These are phyloP conservation scores for Eilema depressum DNA, from an alignment of 2,888 invertebrate species.

Conservation along the genomic window DNA sequence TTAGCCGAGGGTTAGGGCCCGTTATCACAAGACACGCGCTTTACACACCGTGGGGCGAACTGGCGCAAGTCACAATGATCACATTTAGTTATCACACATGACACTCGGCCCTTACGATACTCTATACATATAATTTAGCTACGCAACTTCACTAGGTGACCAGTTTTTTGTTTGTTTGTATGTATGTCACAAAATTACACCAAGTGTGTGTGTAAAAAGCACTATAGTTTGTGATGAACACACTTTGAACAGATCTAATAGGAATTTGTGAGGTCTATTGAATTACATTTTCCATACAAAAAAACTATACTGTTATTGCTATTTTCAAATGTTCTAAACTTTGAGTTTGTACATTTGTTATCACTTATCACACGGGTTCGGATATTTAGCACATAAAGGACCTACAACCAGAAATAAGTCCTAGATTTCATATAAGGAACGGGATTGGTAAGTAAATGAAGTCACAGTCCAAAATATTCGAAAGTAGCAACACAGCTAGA, in stretches of 20 bases:
- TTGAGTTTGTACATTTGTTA: no score
- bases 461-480: neutral
- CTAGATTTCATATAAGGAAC: no score
- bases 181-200: neutral
- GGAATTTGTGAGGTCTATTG: neutral
- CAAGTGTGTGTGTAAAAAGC: neutral
- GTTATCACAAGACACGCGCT: constrained; percentile 61
- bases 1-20: constrained; percentile 52
- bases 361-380: no score
- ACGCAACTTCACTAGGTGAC: constrained; percentile 35
- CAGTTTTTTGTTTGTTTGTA: constrained; percentile 1
- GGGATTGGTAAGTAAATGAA: no score
- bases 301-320: no score
- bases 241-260: neutral
- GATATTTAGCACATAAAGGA: no score
- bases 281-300: no score
- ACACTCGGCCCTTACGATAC: constrained; percentile 59
- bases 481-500: neutral
- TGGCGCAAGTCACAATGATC: constrained; percentile 48
- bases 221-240: neutral
- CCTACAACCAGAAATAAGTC: no score
- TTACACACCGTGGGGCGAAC: constrained; percentile 41
- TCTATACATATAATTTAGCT: constrained; percentile 54
- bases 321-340: no score
- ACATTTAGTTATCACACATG: constrained; percentile 61